Conservation (phyloP, 1,140 invertebrate genomes). For the Bombus terrestris region DNA sequence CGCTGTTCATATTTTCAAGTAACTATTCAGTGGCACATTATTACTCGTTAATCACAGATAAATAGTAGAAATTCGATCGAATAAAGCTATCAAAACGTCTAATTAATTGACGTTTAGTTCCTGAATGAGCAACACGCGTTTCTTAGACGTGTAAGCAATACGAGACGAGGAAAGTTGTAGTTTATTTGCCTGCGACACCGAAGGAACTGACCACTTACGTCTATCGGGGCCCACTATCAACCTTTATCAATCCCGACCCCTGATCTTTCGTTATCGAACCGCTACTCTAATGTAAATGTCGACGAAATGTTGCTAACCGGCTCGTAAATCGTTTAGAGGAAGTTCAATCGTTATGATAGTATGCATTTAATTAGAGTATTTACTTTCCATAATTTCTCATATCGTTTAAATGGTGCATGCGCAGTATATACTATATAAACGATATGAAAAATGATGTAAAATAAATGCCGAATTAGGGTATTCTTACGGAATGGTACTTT, state of each 20-base stretch:
- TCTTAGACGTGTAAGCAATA: neutral
- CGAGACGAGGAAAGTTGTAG: conserved; percentile 1
- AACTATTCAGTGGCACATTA: neutral
- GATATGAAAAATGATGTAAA: neutral
- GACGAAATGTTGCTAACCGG: neutral
- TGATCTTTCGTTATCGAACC: conserved; percentile 65
- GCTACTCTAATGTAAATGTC: conserved; percentile 19
- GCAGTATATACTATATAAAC: too few species aligned
- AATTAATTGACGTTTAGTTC: neutral
- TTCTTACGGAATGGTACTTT: too few species aligned
- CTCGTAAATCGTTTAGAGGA: neutral
- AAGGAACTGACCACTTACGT: conserved; percentile 65
- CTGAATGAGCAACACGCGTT: neutral
- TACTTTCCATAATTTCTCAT: too few species aligned
- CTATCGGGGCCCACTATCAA: conserved; percentile 51
- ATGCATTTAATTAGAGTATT: too few species aligned
- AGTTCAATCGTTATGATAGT: neutral
- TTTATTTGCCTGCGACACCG: conserved; percentile 39
- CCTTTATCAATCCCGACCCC: conserved; percentile 68
- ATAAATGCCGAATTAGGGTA: neutral
- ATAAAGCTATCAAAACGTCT: neutral
- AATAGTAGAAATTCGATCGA: neutral
- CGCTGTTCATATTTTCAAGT: conserved; percentile 17
- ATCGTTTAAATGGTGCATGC: too few species aligned
- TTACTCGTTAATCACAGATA: neutral